Conservation (phyloP, 2,113 vertebrate genomes). For the Sander vitreus region DNA sequence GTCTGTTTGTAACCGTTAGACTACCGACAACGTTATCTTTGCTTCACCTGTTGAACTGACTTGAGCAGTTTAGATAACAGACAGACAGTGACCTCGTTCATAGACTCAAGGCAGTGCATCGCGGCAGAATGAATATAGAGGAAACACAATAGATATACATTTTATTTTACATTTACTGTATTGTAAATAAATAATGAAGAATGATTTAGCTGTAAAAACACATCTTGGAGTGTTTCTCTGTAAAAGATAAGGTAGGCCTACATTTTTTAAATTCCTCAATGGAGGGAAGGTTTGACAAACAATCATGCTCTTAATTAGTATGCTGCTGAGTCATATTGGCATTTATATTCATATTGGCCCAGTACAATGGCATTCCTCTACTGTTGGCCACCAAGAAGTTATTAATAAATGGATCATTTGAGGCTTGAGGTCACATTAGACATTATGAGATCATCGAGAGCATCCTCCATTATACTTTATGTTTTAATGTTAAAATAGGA, state of each 20-base stretch:
- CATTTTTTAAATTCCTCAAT: not conserved
- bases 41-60: too few relatives aligned
- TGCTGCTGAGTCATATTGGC: not conserved
- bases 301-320: not conserved
- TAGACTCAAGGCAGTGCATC: too few relatives aligned
- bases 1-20: too few relatives aligned
- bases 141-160: too few relatives aligned
- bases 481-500: not conserved
- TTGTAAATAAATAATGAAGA: not conserved
- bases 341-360: too few relatives aligned
- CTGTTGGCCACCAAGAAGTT: not conserved
- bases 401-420: not conserved
- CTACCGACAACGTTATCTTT: too few relatives aligned
- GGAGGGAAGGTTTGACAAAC: not conserved
- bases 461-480: not conserved
- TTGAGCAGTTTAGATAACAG: too few relatives aligned
- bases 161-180: not conserved
- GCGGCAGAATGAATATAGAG: too few relatives aligned
- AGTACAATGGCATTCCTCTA: constrained; percentile 20
- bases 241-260: not conserved
- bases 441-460: not conserved
- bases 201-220: not conserved
- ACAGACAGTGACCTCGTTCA: too few relatives aligned
- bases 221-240: not conserved
- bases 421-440: not conserved